A percentile compares a stretch with the other conserved stretches of the same genome.
phyloP scores from a whole-genome alignment of 2,797 vertebrate genomes.

The Enoplosus armatus region DNA sequence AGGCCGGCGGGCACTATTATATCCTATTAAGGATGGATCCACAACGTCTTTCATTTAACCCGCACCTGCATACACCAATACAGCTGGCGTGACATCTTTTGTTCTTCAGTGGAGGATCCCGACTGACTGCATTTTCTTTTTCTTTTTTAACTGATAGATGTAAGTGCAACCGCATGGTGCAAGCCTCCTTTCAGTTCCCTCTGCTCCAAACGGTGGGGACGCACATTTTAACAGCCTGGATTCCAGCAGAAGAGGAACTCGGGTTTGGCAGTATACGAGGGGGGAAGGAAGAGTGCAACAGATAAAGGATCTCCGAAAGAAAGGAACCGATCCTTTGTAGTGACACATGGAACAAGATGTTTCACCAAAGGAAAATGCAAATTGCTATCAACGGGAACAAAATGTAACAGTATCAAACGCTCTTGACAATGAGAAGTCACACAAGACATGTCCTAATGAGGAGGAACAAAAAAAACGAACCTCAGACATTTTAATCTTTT shows the following conservation, averaged over 20 bases:
- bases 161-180: conserved; percentile 34
- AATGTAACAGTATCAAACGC: conserved; percentile 81
- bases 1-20: conserved; percentile 25
- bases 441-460: conserved; percentile 85
- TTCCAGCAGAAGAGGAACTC: conserved; percentile 34
- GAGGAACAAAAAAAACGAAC: conserved; percentile 74
- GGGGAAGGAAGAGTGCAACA: conserved; percentile 38
- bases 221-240: conserved; percentile 46
- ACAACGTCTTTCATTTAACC: conserved; percentile 43
- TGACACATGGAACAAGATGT: conserved; percentile 79
- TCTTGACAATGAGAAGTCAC: conserved; percentile 81
- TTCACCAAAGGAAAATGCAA: conserved; percentile 82
- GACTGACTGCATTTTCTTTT: conserved; percentile 31
- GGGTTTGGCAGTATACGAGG: conserved; percentile 16
- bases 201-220: conserved; percentile 36
- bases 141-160: conserved; percentile 32
- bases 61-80: conserved; percentile 33
- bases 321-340: conserved; percentile 73
- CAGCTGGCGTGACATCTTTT: conserved; percentile 31
- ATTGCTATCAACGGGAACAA: conserved; percentile 79
- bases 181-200: conserved; percentile 30
- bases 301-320: conserved; percentile 42
- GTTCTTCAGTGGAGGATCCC: conserved; percentile 16
- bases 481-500: conserved; percentile 85
- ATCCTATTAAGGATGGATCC: conserved; percentile 37